Conservation (phyloP, 2,888 invertebrate species). For the Holacanthella duospinosa region DNA sequence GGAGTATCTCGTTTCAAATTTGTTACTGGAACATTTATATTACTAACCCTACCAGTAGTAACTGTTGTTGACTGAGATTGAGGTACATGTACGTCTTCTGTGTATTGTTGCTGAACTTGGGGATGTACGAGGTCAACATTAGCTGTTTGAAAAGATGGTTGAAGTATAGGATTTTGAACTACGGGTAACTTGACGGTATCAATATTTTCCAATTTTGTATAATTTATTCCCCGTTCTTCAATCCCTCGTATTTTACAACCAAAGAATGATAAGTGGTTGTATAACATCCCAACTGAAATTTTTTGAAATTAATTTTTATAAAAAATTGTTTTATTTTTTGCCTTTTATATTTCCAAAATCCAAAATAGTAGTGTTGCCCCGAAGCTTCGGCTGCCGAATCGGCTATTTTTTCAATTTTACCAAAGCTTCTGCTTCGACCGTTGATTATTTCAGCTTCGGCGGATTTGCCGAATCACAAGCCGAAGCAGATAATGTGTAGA, state of each 20-base stretch:
- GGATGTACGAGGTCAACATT: slow-evolving; percentile 16
- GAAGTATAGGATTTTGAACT: slow-evolving; percentile 1
- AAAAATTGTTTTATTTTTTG: background rate
- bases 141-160: slow-evolving; percentile 11
- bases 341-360: too few relatives aligned
- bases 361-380: too few relatives aligned
- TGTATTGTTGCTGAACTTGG: slow-evolving; percentile 7
- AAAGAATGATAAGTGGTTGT: slow-evolving; percentile 28
- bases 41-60: background rate
- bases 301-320: background rate
- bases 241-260: slow-evolving; percentile 13
- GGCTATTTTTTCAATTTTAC: too few relatives aligned
- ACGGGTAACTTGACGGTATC: background rate
- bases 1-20: background rate
- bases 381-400: too few relatives aligned
- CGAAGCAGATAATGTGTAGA: too few relatives aligned
- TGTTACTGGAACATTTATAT: background rate
- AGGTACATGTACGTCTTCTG: too few relatives aligned
- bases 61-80: slow-evolving; percentile 7
- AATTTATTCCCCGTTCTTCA: background rate
- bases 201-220: background rate
- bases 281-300: slow-evolving; percentile 29
- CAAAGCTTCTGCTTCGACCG: too few relatives aligned
- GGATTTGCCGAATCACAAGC: too few relatives aligned
- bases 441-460: too few relatives aligned